Evolutionary conservation across 2,113 vertebrate species (phyloP).

Genomic region (Pelmatolapia mariae): DNA sequence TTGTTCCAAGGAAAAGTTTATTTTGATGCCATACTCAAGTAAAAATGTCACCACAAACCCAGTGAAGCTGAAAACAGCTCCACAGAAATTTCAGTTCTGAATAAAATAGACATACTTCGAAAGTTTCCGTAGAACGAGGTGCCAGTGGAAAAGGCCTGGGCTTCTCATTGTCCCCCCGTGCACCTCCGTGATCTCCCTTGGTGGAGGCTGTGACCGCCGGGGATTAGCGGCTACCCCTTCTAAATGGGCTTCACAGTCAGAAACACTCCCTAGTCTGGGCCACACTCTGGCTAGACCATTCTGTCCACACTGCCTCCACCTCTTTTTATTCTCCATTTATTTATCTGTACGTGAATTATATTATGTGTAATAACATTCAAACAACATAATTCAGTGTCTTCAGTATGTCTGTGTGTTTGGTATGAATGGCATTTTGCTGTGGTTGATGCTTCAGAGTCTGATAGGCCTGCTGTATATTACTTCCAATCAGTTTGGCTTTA

Average conservation of each 20-base stretch:
- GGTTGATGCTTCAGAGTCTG: neutral
- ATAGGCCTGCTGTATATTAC: neutral
- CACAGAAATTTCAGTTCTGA: neutral
- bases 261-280: neutral
- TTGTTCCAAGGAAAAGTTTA: neutral
- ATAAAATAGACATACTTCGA: neutral
- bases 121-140: neutral
- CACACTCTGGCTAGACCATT: neutral
- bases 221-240: neutral
- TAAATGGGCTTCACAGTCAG: neutral
- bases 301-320: neutral
- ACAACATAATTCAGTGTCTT: neutral
- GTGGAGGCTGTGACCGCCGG: neutral
- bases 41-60: neutral
- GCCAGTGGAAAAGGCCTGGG: neutral
- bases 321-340: neutral
- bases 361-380: neutral
- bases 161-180: neutral
- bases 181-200: neutral
- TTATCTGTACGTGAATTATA: neutral
- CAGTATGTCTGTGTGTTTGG: neutral
- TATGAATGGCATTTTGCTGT: neutral
- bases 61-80: neutral
- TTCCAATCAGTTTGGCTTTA: neutral
- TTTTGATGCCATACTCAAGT: neutral